phyloP scores from a whole-genome alignment of 1,140 invertebrate genomes.

The Pseudomyrmex gracilis region DNA sequence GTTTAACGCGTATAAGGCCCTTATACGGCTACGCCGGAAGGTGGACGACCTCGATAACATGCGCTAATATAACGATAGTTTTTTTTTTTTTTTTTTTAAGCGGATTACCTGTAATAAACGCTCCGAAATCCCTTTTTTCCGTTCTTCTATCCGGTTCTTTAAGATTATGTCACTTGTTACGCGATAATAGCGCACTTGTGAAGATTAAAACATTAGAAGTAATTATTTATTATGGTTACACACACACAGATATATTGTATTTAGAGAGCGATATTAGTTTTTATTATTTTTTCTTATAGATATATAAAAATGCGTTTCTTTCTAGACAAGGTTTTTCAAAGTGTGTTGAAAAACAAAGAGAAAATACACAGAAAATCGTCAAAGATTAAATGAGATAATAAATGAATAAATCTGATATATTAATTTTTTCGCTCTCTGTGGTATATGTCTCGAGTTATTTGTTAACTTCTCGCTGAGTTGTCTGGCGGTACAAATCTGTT shows the following conservation, averaged over 20 bases:
- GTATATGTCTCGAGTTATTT: background rate
- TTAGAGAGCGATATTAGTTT: no score
- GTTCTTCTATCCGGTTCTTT: background rate
- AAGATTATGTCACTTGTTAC: background rate
- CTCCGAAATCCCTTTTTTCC: background rate
- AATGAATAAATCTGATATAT: no score
- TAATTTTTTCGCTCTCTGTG: no score
- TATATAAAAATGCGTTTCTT: no score
- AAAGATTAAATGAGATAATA: no score
- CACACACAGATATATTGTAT: no score
- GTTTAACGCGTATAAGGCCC: slow-evolving; percentile 62
- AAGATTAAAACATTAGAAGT: background rate
- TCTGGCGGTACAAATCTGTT: background rate
- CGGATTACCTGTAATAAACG: background rate
- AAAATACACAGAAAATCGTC: no score
- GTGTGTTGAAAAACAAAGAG: no score
- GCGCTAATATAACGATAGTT: slow-evolving; percentile 6
- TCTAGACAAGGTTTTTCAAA: no score
- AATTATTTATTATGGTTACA: no score
- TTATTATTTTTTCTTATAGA: no score
- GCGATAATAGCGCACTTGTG: background rate
- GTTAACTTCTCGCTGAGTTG: background rate
- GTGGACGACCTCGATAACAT: slow-evolving; percentile 48
- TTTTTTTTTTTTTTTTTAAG: slow-evolving; percentile 36
- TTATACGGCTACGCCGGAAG: slow-evolving; percentile 55